Evolutionary conservation across 2,797 vertebrate genomes (phyloP).

Genomic region (Channallabes apus): DNA sequence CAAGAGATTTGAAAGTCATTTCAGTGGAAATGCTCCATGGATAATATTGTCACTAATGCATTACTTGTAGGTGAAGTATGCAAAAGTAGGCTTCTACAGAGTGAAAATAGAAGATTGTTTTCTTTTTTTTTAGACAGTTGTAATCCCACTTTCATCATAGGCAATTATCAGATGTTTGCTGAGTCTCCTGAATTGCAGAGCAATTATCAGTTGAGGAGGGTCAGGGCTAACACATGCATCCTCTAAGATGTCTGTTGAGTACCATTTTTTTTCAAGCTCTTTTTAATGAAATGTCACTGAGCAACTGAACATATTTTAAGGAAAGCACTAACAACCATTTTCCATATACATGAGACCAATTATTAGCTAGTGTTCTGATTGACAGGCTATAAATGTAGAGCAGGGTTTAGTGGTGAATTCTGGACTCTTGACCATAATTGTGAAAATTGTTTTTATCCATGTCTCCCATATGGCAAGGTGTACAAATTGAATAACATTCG

Average conservation of each 20-base stretch:
- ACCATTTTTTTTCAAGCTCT: background rate
- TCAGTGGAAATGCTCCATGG: too few relatives aligned
- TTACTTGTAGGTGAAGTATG: background rate
- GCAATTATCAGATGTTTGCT: slow-evolving; percentile 10
- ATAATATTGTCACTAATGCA: background rate
- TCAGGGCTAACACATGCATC: background rate
- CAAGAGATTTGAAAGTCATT: too few relatives aligned
- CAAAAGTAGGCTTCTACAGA: background rate
- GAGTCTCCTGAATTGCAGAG: background rate
- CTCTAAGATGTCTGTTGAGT: background rate
- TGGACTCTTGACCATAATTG: background rate
- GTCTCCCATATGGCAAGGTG: background rate
- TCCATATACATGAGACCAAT: background rate
- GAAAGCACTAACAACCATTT: background rate
- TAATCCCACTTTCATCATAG: background rate
- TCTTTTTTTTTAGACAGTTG: slow-evolving; percentile 1
- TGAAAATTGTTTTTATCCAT: background rate
- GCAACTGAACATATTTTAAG: background rate
- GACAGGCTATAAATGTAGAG: background rate
- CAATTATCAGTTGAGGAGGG: background rate
- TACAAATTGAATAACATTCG: background rate
- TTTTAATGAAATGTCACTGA: background rate
- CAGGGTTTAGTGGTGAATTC: background rate
- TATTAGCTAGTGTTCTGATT: background rate
- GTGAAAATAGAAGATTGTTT: background rate